Evolutionary conservation across 2,797 vertebrate species (phyloP).

Genomic region (Microhierax caerulescens): DNA sequence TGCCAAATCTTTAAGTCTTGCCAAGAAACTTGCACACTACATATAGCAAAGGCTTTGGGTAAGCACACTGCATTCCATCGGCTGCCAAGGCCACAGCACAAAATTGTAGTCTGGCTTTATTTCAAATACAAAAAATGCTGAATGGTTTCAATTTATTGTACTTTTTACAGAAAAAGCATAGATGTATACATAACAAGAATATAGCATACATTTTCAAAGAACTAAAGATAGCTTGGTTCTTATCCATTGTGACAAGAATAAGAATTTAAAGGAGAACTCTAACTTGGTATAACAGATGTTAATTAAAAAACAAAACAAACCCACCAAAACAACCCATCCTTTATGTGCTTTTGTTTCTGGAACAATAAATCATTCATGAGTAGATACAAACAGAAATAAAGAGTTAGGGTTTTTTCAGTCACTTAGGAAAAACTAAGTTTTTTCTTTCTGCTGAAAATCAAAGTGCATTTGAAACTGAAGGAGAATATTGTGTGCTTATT

Average conservation of each 20-base stretch:
- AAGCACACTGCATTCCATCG: constrained; percentile 23
- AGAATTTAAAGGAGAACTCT: background rate
- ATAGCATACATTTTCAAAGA: background rate
- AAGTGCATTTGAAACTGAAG: background rate
- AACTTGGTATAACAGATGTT: background rate
- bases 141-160: constrained; percentile 30
- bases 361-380: constrained; percentile 24
- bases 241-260: background rate
- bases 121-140: constrained; percentile 9
- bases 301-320: constrained; percentile 2
- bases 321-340: background rate
- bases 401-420: background rate
- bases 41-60: background rate
- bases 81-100: constrained; percentile 16
- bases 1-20: constrained; percentile 28
- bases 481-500: background rate
- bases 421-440: too few species aligned
- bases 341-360: background rate
- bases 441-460: background rate
- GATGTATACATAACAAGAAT: background rate
- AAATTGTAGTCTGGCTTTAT: constrained; percentile 20
- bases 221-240: background rate
- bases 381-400: background rate
- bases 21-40: constrained; percentile 24
- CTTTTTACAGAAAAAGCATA: background rate